These are phyloP conservation scores for Drosophila paulistorum DNA, from an alignment of 1,140 invertebrate species.

Conservation along the genomic window DNA sequence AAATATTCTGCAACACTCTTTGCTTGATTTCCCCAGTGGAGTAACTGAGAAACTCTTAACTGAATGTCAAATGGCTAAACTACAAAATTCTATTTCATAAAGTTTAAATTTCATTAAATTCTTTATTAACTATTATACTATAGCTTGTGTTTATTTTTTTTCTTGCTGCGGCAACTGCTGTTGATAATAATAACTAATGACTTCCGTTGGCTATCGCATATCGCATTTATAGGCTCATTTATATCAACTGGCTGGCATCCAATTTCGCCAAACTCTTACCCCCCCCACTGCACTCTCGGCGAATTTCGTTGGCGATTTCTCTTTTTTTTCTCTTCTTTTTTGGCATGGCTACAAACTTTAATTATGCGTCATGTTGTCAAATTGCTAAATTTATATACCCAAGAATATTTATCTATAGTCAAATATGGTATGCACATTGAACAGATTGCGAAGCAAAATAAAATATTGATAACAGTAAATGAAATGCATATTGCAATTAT, in stretches of 20 bases:
- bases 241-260: constrained; percentile 50
- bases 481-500: neutral
- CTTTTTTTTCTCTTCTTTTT: constrained; percentile 16
- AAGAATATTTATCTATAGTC: neutral
- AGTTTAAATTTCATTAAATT: constrained; percentile 9
- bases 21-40: constrained; percentile 63
- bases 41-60: constrained; percentile 7
- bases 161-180: neutral
- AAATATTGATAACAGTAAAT: neutral
- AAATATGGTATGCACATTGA: neutral
- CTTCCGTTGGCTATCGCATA: constrained; percentile 37
- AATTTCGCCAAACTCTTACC: constrained; percentile 22
- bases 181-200: constrained; percentile 46
- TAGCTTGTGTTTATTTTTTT: neutral
- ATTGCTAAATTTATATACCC: constrained; percentile 14
- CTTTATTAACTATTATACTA: neutral
- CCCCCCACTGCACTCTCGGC: constrained; percentile 29
- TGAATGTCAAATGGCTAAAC: constrained; percentile 29
- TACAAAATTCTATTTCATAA: constrained; percentile 9
- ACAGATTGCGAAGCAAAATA: neutral
- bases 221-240: constrained; percentile 49
- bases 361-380: constrained; percentile 68
- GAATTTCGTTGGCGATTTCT: constrained; percentile 31
- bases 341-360: constrained; percentile 55
- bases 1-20: constrained; percentile 53